Base-by-base conservation (phyloP, 2,888 invertebrate genomes). In the Dolichomitus sp. region DNA sequence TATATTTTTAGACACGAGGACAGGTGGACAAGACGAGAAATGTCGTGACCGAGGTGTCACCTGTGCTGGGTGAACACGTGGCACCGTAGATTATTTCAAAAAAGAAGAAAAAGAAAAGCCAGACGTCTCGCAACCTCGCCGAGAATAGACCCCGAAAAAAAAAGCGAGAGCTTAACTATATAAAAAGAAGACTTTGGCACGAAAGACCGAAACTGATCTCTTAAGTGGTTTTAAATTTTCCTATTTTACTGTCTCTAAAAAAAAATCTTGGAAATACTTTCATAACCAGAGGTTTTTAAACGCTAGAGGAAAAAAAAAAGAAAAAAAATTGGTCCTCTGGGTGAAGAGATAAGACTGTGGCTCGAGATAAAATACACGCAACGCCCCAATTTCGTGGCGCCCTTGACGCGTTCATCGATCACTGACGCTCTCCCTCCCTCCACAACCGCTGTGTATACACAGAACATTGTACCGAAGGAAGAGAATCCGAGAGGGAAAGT, bases 321-420 rank as follows among this genome's bases (percentile, higher is more conserved):
- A 5, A 57, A 4, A 30, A 6, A 42, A 42, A 1, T 69, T 37
- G 17, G 37, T 69, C 42, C 54, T 54, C 54, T 14, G 54, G 27
- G 61, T 27, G 61, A 19, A 27, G 30, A 72, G 59, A 63, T 42
- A 54, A 79, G 57, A 37, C 48, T 17, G 70, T 37, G 66, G 65
- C 14, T 40, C 37, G 70, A 76, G 63, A 77, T 40, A 77, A 70
- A 54, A 72, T 48, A 63, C 72, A 61, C 66, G 66, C 66, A 66
- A 72, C 81, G 81, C 77, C 76, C 77, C 81, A 81, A 81, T 73
- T 81, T 77, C 72, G 61, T 65, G 69, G 45, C 70, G 81, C 78
- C 78, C 81, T 82, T 78, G 73, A 74, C 78, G 69, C 69, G 68
- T 65, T 65, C 78, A 63, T 69, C 77, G 81, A 78, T 81, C 78